Evolutionary conservation across 2,888 invertebrate species (phyloP).

Genomic region (Callyntrura sp.): DNA sequence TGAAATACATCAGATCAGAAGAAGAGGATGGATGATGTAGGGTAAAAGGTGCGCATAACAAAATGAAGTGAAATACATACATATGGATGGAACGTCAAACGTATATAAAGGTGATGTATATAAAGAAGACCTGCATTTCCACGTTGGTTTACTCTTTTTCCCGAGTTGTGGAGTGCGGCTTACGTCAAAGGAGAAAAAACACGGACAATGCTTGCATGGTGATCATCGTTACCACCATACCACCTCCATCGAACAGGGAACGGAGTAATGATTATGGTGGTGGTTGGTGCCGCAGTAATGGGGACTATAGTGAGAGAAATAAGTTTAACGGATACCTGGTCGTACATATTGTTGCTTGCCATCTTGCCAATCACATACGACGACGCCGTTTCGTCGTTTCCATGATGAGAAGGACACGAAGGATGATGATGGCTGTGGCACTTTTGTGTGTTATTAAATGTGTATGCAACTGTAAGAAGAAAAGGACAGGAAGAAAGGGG

Average conservation of each 20-base stretch:
- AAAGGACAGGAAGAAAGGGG: neutral
- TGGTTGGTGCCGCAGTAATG: neutral
- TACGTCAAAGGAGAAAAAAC: slow-evolving; percentile 16
- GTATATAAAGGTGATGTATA: no score
- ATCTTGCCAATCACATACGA: slow-evolving; percentile 56
- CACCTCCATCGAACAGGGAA: slow-evolving; percentile 40
- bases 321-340: slow-evolving; percentile 13
- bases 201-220: slow-evolving; percentile 3
- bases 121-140: no score
- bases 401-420: slow-evolving; percentile 29
- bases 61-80: slow-evolving; percentile 2
- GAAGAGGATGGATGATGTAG: slow-evolving; percentile 17
- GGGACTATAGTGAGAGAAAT: neutral
- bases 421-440: slow-evolving; percentile 40
- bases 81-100: neutral
- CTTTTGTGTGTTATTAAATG: slow-evolving; percentile 24
- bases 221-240: slow-evolving; percentile 1
- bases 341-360: neutral
- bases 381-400: neutral
- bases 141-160: neutral
- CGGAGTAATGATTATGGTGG: slow-evolving; percentile 15
- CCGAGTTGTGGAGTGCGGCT: neutral
- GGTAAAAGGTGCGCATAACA: slow-evolving; percentile 40
- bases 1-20: slow-evolving; percentile 34
- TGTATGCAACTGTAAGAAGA: neutral